phyloP scores from a whole-genome alignment of 2,797 vertebrate genomes.

The Synanceia verrucosa region DNA sequence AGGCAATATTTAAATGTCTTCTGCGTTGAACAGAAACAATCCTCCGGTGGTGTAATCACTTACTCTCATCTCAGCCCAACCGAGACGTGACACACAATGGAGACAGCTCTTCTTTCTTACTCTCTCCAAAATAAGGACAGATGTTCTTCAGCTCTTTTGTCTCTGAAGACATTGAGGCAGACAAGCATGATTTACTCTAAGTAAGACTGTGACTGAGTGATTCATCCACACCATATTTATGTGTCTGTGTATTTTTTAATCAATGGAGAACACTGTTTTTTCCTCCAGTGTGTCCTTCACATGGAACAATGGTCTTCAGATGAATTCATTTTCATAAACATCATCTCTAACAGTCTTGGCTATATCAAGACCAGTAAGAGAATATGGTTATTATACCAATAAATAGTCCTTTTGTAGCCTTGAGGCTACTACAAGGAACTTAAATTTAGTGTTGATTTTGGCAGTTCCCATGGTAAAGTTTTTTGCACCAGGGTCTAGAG shows the following conservation, averaged over 20 bases:
- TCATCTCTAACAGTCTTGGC: not conserved
- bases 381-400: not conserved
- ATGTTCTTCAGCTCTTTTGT: conserved; percentile 50
- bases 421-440: not conserved
- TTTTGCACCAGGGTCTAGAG: too few species aligned
- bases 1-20: conserved; percentile 49
- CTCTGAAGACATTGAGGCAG: conserved; percentile 46
- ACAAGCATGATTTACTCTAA: conserved; percentile 40
- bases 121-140: conserved; percentile 46
- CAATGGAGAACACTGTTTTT: conserved; percentile 17
- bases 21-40: conserved; percentile 21
- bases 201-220: conserved; percentile 31
- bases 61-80: conserved; percentile 44
- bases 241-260: conserved; percentile 12
- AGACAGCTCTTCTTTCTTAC: conserved; percentile 6
- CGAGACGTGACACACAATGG: conserved; percentile 41
- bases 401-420: conserved; percentile 16
- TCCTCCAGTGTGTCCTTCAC: not conserved
- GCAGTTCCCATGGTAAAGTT: not conserved
- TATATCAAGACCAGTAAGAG: not conserved
- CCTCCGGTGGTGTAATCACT: conserved; percentile 52
- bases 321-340: conserved; percentile 2
- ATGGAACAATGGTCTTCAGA: not conserved
- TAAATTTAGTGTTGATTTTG: not conserved
- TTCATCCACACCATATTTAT: conserved; percentile 35